Evolutionary conservation across 2,888 invertebrate genomes (phyloP).

Genomic region (Metopia argyrocephala): DNA sequence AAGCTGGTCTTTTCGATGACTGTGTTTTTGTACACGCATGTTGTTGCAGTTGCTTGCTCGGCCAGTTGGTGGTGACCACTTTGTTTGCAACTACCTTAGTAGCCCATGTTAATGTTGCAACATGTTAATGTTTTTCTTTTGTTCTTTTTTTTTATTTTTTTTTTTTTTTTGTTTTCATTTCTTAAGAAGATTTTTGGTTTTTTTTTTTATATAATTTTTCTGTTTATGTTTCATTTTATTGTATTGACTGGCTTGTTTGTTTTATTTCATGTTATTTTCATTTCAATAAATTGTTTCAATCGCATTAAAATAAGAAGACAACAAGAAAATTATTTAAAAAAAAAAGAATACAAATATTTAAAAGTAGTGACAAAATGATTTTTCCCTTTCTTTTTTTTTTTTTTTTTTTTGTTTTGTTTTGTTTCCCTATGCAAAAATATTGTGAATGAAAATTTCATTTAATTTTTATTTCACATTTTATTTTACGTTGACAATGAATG

Average conservation of each 20-base stretch:
- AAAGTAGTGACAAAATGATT: constrained; percentile 16
- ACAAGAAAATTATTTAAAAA: background rate
- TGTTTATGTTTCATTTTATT: constrained; percentile 64
- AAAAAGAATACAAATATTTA: constrained; percentile 33
- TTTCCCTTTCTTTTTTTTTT: constrained; percentile 1
- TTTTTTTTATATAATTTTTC: constrained; percentile 15
- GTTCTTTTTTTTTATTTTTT: constrained; percentile 32
- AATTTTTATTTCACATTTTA: background rate
- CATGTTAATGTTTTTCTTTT: constrained; percentile 52
- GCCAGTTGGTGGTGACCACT: constrained; percentile 63
- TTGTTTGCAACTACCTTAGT: constrained; percentile 64
- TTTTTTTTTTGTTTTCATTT: background rate
- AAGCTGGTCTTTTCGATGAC: background rate
- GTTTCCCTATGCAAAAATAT: no score
- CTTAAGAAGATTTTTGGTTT: constrained; percentile 25
- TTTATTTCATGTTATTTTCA: constrained; percentile 64
- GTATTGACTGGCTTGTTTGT: constrained; percentile 64
- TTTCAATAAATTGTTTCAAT: constrained; percentile 63
- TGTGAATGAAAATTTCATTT: constrained; percentile 51
- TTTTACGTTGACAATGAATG: constrained; percentile 12
- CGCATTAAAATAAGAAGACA: constrained; percentile 16
- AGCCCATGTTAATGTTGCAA: constrained; percentile 64
- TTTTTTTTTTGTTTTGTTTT: no score
- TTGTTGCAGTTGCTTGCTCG: constrained; percentile 41
- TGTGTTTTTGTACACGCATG: constrained; percentile 21